Conservation (phyloP, 2,888 invertebrate species). For the Sarcophaga caerulescens region DNA sequence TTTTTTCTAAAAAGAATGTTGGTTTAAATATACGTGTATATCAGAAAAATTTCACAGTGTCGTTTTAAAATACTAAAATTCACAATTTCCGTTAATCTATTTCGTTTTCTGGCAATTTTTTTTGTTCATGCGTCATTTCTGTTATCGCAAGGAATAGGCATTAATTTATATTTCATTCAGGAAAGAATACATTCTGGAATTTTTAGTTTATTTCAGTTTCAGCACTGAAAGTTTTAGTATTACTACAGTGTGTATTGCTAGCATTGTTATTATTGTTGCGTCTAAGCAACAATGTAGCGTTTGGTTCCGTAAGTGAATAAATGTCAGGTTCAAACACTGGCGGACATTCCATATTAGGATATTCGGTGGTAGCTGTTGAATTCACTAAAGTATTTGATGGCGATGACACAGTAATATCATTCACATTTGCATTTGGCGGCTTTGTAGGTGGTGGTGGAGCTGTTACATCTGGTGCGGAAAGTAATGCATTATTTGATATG, state of each 20-base stretch:
- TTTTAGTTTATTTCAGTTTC: conserved; percentile 58
- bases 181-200: too few species aligned
- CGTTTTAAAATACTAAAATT: too few species aligned
- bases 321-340: conserved; percentile 93
- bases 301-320: conserved; percentile 85
- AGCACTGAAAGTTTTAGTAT: conserved; percentile 26
- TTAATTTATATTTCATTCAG: too few species aligned
- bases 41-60: too few species aligned
- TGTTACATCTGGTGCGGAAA: conserved; percentile 69
- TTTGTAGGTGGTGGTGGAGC: conserved; percentile 75
- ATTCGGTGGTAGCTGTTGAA: conserved; percentile 81
- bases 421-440: conserved; percentile 66
- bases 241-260: conserved; percentile 33
- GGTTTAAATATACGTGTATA: too few species aligned
- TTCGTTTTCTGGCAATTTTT: too few species aligned
- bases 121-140: too few species aligned
- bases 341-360: conserved; percentile 92
- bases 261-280: conserved; percentile 75
- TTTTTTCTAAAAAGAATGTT: too few species aligned
- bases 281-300: conserved; percentile 78
- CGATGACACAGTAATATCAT: conserved; percentile 48
- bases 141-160: too few species aligned
- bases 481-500: conserved; percentile 58
- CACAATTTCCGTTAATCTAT: too few species aligned
- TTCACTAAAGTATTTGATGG: conserved; percentile 67